Conservation (phyloP, 1,140 invertebrate genomes). For the Hyles euphorbiae region DNA sequence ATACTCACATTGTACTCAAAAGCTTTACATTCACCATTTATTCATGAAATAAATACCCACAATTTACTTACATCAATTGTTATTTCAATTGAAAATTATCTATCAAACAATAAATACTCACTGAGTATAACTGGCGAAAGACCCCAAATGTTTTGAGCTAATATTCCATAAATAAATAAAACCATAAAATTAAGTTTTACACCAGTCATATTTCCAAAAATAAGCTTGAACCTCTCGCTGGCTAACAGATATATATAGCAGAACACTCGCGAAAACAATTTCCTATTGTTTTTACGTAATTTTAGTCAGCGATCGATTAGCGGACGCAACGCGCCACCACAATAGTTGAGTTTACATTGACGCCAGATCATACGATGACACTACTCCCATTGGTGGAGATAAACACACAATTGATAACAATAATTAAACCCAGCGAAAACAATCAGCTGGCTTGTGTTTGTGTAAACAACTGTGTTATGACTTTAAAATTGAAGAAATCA, state of each 20-base stretch:
- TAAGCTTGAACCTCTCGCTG: no score
- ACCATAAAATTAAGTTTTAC: conserved; percentile 34
- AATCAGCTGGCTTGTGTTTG: conserved; percentile 26
- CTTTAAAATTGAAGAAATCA: conserved; percentile 6
- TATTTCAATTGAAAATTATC: conserved; percentile 2
- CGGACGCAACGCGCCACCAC: neutral
- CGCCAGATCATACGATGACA: conserved; percentile 28
- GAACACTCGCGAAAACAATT: conserved; percentile 16
- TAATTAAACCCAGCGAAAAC: conserved; percentile 14
- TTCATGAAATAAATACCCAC: no score
- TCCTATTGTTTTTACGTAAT: conserved; percentile 21
- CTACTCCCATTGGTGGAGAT: conserved; percentile 18
- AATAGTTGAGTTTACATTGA: conserved; percentile 11
- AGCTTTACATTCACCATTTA: no score
- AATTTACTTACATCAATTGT: neutral
- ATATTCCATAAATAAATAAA: conserved; percentile 43
- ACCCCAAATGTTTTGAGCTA: conserved; percentile 46
- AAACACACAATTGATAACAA: conserved; percentile 37
- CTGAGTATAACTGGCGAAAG: conserved; percentile 64
- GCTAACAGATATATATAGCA: neutral
- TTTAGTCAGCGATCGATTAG: conserved; percentile 11
- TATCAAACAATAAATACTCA: conserved; percentile 36
- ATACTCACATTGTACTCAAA: no score
- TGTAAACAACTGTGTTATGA: conserved; percentile 26
- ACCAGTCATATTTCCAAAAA: conserved; percentile 23